A percentile compares a stretch with the other conserved stretches of the same genome.
phyloP scores from a whole-genome alignment of 2,888 invertebrate species.

The Muschampia plurimacula region DNA sequence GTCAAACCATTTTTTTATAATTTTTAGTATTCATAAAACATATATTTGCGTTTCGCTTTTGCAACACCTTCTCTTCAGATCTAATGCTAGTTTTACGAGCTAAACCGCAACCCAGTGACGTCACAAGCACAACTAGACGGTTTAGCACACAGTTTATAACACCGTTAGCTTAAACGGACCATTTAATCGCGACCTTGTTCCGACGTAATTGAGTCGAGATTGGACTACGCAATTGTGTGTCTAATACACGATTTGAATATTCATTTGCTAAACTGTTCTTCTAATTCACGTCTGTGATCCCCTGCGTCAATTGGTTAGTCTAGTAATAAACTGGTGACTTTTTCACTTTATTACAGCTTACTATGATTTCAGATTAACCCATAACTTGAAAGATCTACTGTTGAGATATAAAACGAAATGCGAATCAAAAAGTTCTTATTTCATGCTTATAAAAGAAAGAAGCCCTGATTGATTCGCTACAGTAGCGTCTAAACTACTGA shows the following conservation, averaged over 20 bases:
- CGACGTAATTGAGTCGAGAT: constrained; percentile 28
- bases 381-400: background rate
- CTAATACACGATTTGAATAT: constrained; percentile 33
- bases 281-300: constrained; percentile 31
- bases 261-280: constrained; percentile 31
- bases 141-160: constrained; percentile 28
- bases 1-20: too few species aligned
- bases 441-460: too few species aligned
- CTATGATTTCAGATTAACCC: background rate
- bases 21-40: too few species aligned
- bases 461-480: too few species aligned
- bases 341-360: background rate
- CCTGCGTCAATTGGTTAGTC: constrained; percentile 13
- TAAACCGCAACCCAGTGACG: too few species aligned
- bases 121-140: too few species aligned
- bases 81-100: too few species aligned
- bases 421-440: too few species aligned
- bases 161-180: constrained; percentile 27
- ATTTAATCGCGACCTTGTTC: constrained; percentile 27
- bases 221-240: constrained; percentile 20
- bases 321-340: constrained; percentile 15
- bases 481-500: too few species aligned
- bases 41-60: too few species aligned
- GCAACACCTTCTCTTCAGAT: too few species aligned
- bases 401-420: too few species aligned